Base-by-base conservation (phyloP, 2,113 vertebrate species). In the Physeter macrocephalus region DNA sequence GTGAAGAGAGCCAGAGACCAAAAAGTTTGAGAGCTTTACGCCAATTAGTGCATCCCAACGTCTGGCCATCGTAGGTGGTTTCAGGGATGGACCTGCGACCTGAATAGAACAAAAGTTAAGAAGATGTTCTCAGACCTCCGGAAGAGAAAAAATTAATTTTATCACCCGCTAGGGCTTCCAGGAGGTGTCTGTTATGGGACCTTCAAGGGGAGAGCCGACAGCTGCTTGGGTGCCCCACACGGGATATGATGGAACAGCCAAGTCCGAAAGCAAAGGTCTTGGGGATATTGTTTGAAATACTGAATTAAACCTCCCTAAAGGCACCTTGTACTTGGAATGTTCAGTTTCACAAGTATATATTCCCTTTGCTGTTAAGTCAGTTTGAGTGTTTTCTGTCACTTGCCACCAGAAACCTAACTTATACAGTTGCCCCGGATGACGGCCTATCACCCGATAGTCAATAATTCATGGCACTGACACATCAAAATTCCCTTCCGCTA, bases 11-110 rank as follows among this genome's bases (percentile, higher is more conserved):
- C 11, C 23, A n/a, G 85, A 74, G 25, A 81, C 20, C 2, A 1
- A n/a, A 31, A 29, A 6, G 75, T 15, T 6, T 13, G 39, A 78
- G 69, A 49, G 4, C 15, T 14, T 43, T 39, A 62, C 15, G n/a
- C 4, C 31, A 34, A 27, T n/a, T 34, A 34, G 25, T 11, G 2
- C 8, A 0, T 25, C 75, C 9, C 6, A 1, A 3, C 0, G 1
- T 31, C 41, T 57, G 54, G 29, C 23, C n/a, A 4, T 2, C 2
- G 15, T 5, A 15, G 25, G 20, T 12, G 17, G 31, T 7, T 75
- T 67, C 15, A 54, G 41, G n/a, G 11, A 18, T 10, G 18, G 36
- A 43, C n/a, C 9, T 15, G 12, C 8, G 18, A 18, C 11, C 34
- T 0, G 0, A 69, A 14, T 0, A n/a, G 21, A 59, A 21, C 34